Evolutionary conservation across 1,140 invertebrate genomes (phyloP), one percentile per base, ranked within the genome.

Genomic region (Hermatobates lingyangjiaoensis): DNA sequence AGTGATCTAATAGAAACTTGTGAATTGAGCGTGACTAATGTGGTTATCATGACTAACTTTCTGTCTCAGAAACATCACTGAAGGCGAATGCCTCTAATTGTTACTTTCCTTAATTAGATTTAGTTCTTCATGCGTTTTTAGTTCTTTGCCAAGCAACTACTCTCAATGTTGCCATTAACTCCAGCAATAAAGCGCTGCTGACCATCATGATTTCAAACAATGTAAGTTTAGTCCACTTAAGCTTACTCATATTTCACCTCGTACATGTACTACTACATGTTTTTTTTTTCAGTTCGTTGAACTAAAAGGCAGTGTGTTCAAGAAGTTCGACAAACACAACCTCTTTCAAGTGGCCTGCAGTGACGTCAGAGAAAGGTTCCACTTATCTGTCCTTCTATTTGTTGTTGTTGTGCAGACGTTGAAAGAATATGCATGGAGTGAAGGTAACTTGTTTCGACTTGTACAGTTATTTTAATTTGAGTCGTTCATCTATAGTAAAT

Each of bases 141-240:
- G 87, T 98, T 14, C 72, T 98, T 60, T 83, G 89, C 61, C 82
- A 96, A 83, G 91, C 91, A 20, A 95, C 91, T 23, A 91, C 90
- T 26, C 71, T 99, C 1, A 98, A 98, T 73, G 95, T 99, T 45
- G 96, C 96, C 3, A 94, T 99, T 55, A 99, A 99, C 67, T 96
- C 95, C 0, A 95, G 90, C 61, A 98, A 97, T 64, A 95, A 98
- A 68, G 89, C 90, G 48, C 71, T 99, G 27, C 74, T 98, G 3
- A 97, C 93, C 3, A 96, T 99, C 45, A 95, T 98, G 86, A 94
- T 99, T 80, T 97, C 93, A 0, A 99, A 98, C 66, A 99, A 99
- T 75, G 87, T 91, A 75, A 85, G 82, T 80, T 48, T 1, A 28
- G 18, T 26, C 39, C 12, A 15, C 0, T 40, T n/a, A 3, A 49